Evolutionary conservation across 2,113 vertebrate species (phyloP).

Genomic region (Cygnus buccinator): DNA sequence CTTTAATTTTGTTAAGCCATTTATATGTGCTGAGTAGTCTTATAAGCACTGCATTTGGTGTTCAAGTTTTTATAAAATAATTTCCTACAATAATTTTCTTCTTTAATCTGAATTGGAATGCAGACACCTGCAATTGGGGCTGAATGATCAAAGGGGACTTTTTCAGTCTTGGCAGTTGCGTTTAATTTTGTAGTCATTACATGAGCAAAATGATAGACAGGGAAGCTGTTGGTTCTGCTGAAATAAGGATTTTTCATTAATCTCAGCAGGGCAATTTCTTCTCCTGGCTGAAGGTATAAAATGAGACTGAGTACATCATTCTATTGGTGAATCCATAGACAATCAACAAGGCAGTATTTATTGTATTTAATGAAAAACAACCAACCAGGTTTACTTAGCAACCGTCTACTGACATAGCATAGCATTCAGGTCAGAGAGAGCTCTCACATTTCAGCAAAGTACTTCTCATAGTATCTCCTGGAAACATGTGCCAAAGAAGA

Average conservation of each 20-base stretch:
- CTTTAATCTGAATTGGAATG: not conserved
- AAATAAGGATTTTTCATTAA: not conserved
- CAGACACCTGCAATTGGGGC: not conserved
- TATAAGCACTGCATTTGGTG: not conserved
- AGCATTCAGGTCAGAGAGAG: not conserved
- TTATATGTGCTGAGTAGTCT: not conserved
- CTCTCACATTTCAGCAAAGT: not conserved
- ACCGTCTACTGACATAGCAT: not conserved
- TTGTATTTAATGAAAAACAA: not conserved
- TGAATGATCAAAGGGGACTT: not conserved
- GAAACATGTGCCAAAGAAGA: not conserved
- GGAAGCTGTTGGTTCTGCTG: not conserved
- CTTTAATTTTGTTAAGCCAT: not conserved
- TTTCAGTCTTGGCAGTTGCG: not conserved
- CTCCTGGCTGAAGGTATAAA: not conserved
- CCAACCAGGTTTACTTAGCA: not conserved
- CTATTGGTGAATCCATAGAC: not conserved
- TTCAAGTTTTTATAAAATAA: not conserved
- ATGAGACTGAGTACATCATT: not conserved
- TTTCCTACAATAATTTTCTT: not conserved
- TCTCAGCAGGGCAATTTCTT: not conserved
- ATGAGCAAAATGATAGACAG: not conserved
- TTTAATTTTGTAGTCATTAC: not conserved
- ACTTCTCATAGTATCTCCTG: accelerated
- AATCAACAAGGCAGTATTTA: not conserved